Evolutionary conservation across 2,797 vertebrate species (phyloP).

Genomic region (Synanceia verrucosa): DNA sequence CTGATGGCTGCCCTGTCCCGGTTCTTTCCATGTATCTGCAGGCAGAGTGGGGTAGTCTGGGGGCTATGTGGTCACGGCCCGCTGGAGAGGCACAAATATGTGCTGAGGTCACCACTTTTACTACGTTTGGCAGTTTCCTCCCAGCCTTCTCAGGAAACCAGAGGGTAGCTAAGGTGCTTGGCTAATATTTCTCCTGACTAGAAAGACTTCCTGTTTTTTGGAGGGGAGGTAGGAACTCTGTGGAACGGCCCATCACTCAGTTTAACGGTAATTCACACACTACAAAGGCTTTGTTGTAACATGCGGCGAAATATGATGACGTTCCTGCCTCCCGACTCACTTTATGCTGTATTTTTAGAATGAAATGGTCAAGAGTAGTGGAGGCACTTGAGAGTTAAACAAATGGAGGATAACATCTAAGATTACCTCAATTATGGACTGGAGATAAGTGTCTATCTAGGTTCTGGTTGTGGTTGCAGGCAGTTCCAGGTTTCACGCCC

Average conservation of each 20-base stretch:
- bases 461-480: constrained; percentile 50
- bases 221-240: constrained; percentile 5
- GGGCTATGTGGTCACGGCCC: constrained; percentile 65
- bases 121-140: constrained; percentile 82
- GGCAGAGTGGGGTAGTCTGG: constrained; percentile 45
- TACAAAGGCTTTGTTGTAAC: not conserved
- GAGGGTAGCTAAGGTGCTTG: constrained; percentile 84
- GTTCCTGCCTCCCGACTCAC: not conserved
- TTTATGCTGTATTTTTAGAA: constrained; percentile 31
- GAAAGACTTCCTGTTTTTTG: constrained; percentile 82
- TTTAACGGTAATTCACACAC: constrained; percentile 24
- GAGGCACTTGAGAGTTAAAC: constrained; percentile 44
- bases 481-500: constrained; percentile 63
- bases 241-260: constrained; percentile 6
- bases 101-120: constrained; percentile 82
- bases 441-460: constrained; percentile 67
- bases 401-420: constrained; percentile 41
- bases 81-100: constrained; percentile 72
- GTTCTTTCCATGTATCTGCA: constrained; percentile 37
- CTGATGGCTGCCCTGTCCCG: constrained; percentile 44
- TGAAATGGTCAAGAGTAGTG: not conserved
- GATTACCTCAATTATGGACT: constrained; percentile 66
- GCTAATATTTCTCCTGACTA: constrained; percentile 75
- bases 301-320: constrained; percentile 3
- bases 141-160: constrained; percentile 87